Percentiles rank a stretch among this genome's conserved stretches.
These are phyloP conservation scores for Cephus pulcher DNA, from an alignment of 2,888 invertebrate genomes.

Conservation along the genomic window DNA sequence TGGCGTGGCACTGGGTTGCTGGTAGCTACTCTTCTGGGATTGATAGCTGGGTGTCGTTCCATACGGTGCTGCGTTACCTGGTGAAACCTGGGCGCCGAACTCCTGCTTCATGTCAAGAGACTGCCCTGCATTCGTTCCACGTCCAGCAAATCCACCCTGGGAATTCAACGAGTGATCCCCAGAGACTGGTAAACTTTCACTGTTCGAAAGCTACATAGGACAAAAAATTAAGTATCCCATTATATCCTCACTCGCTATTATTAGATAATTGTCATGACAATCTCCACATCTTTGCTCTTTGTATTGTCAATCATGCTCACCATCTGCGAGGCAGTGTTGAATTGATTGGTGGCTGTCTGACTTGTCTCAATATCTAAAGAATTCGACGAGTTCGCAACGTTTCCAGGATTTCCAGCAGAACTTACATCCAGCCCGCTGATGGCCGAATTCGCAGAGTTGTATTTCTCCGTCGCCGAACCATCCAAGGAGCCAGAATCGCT, in stretches of 20 bases:
- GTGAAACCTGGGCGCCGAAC: slow-evolving; percentile 56
- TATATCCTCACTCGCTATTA: background rate
- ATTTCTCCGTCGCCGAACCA: slow-evolving; percentile 66
- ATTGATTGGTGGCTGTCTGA: slow-evolving; percentile 51
- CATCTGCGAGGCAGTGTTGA: slow-evolving; percentile 56
- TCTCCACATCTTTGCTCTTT: background rate
- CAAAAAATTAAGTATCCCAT: slow-evolving; percentile 12
- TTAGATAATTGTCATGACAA: background rate
- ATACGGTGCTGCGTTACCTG: slow-evolving; percentile 47
- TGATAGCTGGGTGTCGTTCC: slow-evolving; percentile 48
- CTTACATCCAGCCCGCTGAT: slow-evolving; percentile 55
- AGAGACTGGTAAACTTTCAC: slow-evolving; percentile 61
- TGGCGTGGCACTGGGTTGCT: slow-evolving; percentile 60
- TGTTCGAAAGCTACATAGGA: slow-evolving; percentile 50
- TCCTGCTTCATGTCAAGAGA: slow-evolving; percentile 55
- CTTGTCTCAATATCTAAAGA: slow-evolving; percentile 57
- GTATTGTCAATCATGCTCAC: slow-evolving; percentile 31
- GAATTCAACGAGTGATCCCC: slow-evolving; percentile 62
- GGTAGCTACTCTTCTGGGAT: slow-evolving; percentile 65
- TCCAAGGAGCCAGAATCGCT: slow-evolving; percentile 69
- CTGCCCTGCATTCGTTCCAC: slow-evolving; percentile 42
- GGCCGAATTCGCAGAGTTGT: slow-evolving; percentile 61
- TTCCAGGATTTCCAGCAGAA: slow-evolving; percentile 45
- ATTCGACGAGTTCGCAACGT: slow-evolving; percentile 47
- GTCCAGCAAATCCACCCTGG: slow-evolving; percentile 53